Base-by-base conservation (phyloP, 2,888 invertebrate genomes). In the Ametastegia equiseti region DNA sequence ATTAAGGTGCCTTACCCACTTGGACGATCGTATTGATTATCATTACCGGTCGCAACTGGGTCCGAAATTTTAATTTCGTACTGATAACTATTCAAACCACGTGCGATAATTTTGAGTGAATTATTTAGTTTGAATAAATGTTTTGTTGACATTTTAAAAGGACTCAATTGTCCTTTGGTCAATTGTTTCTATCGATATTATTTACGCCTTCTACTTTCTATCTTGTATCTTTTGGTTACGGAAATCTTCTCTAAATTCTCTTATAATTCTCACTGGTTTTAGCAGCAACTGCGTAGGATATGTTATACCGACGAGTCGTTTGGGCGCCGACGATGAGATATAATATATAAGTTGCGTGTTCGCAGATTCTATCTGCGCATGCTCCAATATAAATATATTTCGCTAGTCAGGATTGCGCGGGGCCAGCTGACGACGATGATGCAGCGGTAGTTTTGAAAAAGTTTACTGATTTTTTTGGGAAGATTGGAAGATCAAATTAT, bases 121-220 rank as follows among this genome's bases (percentile, higher is more conserved):
- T 75, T 3, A 19, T 50, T 54, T 5, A 54, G 5, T 23, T 9
- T 27, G 15, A 42, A 33, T 2, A 73, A 2, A 50, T 30, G 15
- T 7, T 50, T 73, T 9, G 19, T 47, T 73, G 73, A 73, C 73
- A 73, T 73, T 5, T 13, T 15, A 45, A 23, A 47, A 47, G 47
- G n/a, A 15, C n/a, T 45, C 73, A 33, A 50, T 15, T 73, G 73
- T 73, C 47, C 15, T 7, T 11, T 7, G 30, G 50, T 47, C 11
- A 33, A 23, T 36, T 65, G 63, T 65, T 63, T n/a, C 19, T 2
- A 27, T 7, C 0, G 15, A n/a, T 36, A n/a, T 65, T 27, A n/a
- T 7, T 15, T 15, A 3, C 33, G 30, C 30, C 11, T 15, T 2
- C 11, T 15, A 30, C 2, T 9, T 27, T 15, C n/a, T 60, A 13